Base-by-base conservation (phyloP, 2,888 invertebrate species). In the Atherix ibis region DNA sequence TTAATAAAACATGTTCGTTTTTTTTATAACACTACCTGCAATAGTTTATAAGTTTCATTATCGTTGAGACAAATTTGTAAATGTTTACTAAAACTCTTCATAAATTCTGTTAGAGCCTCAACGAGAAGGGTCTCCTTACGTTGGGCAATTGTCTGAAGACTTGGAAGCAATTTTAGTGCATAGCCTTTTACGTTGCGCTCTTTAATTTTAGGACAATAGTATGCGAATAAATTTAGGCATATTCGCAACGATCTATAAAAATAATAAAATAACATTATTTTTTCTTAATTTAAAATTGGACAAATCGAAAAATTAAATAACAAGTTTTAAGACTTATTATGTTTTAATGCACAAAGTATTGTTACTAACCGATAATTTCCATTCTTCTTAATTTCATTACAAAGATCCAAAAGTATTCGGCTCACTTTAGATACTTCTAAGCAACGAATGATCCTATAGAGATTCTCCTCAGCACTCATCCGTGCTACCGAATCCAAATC, bases 311-410 rank as follows among this genome's bases (percentile, higher is more conserved):
- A n/a, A n/a, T n/a, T n/a, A n/a, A n/a, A n/a, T n/a, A n/a, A n/a
- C n/a, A n/a, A n/a, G 22, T 22, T 22, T 22, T 22, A 22, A 22
- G 10, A 22, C n/a, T n/a, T n/a, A 22, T 22, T 8, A 22, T 8
- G 22, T 22, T 22, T 22, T 22, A 8, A 22, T n/a, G n/a, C 6
- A 22, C 6, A 22, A 10, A 22, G 22, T 22, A 22, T 8, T 10
- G 10, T 22, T 22, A 8, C 10, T 22, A 38, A 59, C 60, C 56
- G 48, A 34, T 60, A 57, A 42, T 62, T 61, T 4, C 81, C 79
- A 58, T 84, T 84, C 50, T 75, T 75, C 54, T 82, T 81, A 28
- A 87, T 79, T 62, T 81, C 83, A 45, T 79, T 78, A 51, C 80
- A 83, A 27, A 88, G 62, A 56, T 84, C 84, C 49, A 82, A 73